Evolutionary conservation across 2,113 vertebrate species (phyloP).

Genomic region (Rhinolophus sinicus): DNA sequence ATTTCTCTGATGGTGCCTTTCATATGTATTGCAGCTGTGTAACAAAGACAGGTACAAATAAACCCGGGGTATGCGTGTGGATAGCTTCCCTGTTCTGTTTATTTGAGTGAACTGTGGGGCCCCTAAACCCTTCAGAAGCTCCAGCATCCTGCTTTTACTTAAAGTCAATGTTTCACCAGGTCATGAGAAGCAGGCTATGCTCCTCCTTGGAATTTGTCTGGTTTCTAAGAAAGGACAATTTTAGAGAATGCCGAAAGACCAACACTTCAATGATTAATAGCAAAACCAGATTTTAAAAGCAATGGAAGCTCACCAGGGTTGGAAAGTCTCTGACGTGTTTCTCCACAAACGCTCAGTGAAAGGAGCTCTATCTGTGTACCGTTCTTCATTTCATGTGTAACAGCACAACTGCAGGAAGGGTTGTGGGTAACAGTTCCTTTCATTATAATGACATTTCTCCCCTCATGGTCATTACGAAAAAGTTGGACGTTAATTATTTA

Average conservation of each 20-base stretch:
- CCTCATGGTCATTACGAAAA: neutral
- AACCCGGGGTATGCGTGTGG: neutral
- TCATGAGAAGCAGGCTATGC: neutral
- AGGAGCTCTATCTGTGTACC: neutral
- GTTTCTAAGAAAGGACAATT: conserved; percentile 76
- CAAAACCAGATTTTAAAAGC: conserved; percentile 59
- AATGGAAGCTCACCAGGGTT: neutral
- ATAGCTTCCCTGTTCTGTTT: conserved; percentile 43
- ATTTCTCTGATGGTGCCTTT: conserved; percentile 1
- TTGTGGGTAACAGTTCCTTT: neutral
- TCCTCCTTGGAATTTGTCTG: conserved; percentile 50
- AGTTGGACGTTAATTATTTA: neutral
- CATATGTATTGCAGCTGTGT: conserved; percentile 31
- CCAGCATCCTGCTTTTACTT: conserved; percentile 3
- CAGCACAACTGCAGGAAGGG: neutral
- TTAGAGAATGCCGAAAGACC: conserved; percentile 64
- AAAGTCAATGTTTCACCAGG: neutral
- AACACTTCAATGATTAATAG: neutral
- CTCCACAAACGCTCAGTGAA: conserved; percentile 61
- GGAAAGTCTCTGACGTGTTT: conserved; percentile 65
- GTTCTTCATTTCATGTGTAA: neutral
- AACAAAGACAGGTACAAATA: conserved; percentile 57
- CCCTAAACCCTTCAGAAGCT: neutral
- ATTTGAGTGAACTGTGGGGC: conserved; percentile 25
- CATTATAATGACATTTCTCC: neutral